Base-by-base conservation (phyloP, 2,888 invertebrate species). In the Bellardia pandia region DNA sequence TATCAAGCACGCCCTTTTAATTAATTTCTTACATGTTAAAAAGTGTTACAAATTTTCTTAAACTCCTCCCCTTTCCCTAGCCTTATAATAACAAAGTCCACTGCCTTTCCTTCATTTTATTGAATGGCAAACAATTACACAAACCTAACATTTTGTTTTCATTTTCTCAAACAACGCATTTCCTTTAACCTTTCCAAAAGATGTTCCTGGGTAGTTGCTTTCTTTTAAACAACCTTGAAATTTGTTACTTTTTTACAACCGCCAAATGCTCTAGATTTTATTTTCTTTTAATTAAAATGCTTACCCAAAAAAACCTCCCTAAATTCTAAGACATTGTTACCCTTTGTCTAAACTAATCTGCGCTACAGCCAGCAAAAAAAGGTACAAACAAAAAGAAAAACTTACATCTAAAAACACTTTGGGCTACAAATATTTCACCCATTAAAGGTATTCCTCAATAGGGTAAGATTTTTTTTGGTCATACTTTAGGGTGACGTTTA, bases 401-500 rank as follows among this genome's bases (percentile, higher is more conserved):
- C 23, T 5, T 8, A 60, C 16, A 7, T 68, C 23, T 14, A 76
- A 60, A 60, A 77, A 77, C 71, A 77, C 77, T 77, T 77, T 77
- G 62, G 60, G 53, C 64, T 62, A 45, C 74, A 37, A 66, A 40
- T 8, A 62, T 64, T 30, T 77, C 83, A 80, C 45, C 58, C 74
- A 74, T 51, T 11, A 0, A 16, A 66, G 37, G n/a, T 23, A 62
- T 9, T 56, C 45, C 7, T 30, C 14, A 6, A 64, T 23, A 78
- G 72, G 78, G 78, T 84, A 85, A 40, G 51, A 53, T 68, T 78
- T 76, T 53, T 66, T 62, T 48, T 84, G 80, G 53, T 81, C 30
- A 66, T 13, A 68, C 76, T 68, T 77, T 69, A 85, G 90, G 90
- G 89, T 92, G 92, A 91, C 91, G 92, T 92, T 92, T 91, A 91